Evolutionary conservation across 2,888 invertebrate genomes (phyloP).

Genomic region (Phortica okadai): DNA sequence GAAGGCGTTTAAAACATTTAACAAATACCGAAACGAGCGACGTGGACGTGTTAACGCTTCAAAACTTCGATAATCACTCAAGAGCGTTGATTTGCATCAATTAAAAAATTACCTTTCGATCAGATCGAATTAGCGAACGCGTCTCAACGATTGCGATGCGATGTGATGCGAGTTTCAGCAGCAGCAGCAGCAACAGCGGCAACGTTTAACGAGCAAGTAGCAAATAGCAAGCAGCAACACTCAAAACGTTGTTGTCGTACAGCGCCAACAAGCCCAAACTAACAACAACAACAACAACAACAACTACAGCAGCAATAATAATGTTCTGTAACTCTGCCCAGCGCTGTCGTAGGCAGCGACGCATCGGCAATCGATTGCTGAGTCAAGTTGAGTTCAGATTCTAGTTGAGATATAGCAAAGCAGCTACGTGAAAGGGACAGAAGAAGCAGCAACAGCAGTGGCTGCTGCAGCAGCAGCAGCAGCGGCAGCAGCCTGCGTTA

Average conservation of each 20-base stretch:
- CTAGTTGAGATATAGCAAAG: slow-evolving; percentile 7
- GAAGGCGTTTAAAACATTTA: neutral
- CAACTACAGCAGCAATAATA: slow-evolving; percentile 6
- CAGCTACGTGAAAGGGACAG: slow-evolving; percentile 22
- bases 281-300: slow-evolving; percentile 23
- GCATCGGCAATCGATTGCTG: slow-evolving; percentile 26
- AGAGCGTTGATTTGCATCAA: slow-evolving; percentile 66
- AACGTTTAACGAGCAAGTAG: neutral
- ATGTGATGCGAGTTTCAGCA: neutral
- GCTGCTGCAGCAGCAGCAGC: slow-evolving; percentile 10
- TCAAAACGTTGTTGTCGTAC: slow-evolving; percentile 8
- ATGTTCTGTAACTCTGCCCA: neutral
- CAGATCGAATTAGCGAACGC: slow-evolving; percentile 60
- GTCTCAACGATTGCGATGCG: slow-evolving; percentile 53
- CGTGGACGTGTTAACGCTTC: slow-evolving; percentile 63
- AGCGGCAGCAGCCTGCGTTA: slow-evolving; percentile 30
- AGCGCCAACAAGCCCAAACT: slow-evolving; percentile 4
- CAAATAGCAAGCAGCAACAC: neutral
- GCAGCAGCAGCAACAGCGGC: slow-evolving; percentile 18
- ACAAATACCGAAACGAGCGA: slow-evolving; percentile 41
- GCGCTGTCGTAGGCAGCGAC: slow-evolving; percentile 5
- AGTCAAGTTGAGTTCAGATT: slow-evolving; percentile 1
- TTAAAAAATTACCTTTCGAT: slow-evolving; percentile 73
- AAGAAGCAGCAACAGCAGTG: neutral
- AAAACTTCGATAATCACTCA: slow-evolving; percentile 69